Conservation (phyloP, 1,140 invertebrate genomes). For the Acromyrmex heyeri region DNA sequence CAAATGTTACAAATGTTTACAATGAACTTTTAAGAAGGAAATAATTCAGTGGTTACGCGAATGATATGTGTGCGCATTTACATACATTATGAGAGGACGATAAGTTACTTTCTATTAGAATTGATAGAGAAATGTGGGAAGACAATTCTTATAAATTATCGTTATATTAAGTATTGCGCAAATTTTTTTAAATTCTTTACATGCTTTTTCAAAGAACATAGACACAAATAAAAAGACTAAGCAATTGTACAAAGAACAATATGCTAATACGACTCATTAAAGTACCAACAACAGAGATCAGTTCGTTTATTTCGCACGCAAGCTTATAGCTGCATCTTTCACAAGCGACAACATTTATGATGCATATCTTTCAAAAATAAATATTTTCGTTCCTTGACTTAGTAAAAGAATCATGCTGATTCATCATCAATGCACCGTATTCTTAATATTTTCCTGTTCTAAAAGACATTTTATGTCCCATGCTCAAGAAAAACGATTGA, state of each 20-base stretch:
- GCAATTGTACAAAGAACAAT: conserved; percentile 53
- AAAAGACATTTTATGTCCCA: not conserved
- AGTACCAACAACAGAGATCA: conserved; percentile 71
- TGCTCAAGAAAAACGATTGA: not conserved
- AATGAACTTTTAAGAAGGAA: conserved; percentile 25
- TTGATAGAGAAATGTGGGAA: conserved; percentile 61
- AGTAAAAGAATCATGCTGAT: conserved; percentile 52
- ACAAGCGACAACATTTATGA: conserved; percentile 12
- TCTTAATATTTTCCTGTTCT: conserved; percentile 16
- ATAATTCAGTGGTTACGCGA: conserved; percentile 25
- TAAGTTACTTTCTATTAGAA: conserved; percentile 35
- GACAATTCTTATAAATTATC: conserved; percentile 68
- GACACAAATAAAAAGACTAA: conserved; percentile 45
- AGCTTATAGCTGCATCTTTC: conserved; percentile 61
- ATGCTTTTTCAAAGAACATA: conserved; percentile 7
- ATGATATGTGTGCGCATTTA: conserved; percentile 60
- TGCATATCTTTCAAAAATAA: conserved; percentile 28
- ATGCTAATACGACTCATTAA: conserved; percentile 64
- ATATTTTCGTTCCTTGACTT: conserved; percentile 12
- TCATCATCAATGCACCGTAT: not conserved
- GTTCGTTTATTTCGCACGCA: conserved; percentile 50
- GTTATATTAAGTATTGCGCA: conserved; percentile 73
- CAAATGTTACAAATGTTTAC: not conserved
- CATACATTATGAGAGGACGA: conserved; percentile 19
- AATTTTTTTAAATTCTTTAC: conserved; percentile 48